Conservation (phyloP, 2,113 vertebrate species). For the Clarias magur region DNA sequence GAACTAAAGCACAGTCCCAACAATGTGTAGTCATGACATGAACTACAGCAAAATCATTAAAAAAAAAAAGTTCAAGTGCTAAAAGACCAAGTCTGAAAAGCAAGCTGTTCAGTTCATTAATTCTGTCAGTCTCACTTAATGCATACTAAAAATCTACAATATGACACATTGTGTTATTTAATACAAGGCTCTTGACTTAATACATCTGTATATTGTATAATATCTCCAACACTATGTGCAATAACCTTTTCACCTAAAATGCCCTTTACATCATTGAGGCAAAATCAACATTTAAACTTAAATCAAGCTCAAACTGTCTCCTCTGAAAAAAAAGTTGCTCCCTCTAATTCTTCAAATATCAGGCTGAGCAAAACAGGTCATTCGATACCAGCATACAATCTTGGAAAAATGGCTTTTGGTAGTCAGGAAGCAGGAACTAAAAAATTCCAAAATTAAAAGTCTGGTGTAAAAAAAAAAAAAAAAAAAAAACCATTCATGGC, state of each 20-base stretch:
- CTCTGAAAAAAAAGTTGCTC: not conserved
- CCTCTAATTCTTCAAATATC: not conserved
- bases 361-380: not conserved
- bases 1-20: conserved; percentile 51
- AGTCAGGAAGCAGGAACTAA: not conserved
- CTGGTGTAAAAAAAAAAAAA: not conserved
- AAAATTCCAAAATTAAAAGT: not conserved
- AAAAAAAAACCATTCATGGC: no score
- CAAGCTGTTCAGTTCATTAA: not conserved
- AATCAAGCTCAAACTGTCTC: not conserved
- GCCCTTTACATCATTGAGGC: not conserved
- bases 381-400: not conserved
- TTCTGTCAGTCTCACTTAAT: not conserved
- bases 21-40: not conserved
- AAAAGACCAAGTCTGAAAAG: no score
- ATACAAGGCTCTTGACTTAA: not conserved
- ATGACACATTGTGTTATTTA: not conserved
- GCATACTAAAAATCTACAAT: not conserved
- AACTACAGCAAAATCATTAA: not conserved
- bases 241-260: not conserved
- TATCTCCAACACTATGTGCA: not conserved
- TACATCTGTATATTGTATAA: not conserved
- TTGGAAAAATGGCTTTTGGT: not conserved
- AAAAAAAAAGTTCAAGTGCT: not conserved
- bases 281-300: not conserved